Evolutionary conservation across 2,113 vertebrate species (phyloP).

Genomic region (Alethe diademata): DNA sequence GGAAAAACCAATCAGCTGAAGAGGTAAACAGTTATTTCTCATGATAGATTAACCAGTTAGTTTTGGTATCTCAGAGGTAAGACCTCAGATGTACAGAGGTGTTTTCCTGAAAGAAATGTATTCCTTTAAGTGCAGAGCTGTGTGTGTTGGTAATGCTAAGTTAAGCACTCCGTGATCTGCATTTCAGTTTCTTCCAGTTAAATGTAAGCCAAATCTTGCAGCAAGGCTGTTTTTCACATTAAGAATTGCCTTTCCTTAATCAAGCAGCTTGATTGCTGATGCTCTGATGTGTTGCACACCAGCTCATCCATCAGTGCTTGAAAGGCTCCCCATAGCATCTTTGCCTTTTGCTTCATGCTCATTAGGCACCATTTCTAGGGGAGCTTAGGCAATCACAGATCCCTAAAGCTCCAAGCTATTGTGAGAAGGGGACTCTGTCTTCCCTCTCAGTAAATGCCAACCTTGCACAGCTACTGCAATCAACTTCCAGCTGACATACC

Average conservation of each 20-base stretch:
- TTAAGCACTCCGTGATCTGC: neutral
- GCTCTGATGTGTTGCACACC: neutral
- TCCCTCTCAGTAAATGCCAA: neutral
- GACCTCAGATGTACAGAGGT: neutral
- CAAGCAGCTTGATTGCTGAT: neutral
- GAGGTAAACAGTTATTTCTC: neutral
- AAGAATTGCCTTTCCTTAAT: neutral
- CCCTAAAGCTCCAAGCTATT: neutral
- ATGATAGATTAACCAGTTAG: neutral
- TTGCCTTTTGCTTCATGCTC: slow-evolving; percentile 4
- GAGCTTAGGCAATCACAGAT: neutral
- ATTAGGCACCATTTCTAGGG: neutral
- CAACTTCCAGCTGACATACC: neutral
- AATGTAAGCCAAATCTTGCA: neutral
- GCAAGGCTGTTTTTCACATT: neutral
- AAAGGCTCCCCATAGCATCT: neutral
- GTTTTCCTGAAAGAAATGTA: neutral
- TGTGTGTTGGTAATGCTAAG: neutral
- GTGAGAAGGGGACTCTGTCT: neutral
- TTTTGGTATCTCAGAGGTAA: neutral
- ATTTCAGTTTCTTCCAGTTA: neutral
- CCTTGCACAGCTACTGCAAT: neutral
- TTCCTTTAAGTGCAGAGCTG: neutral
- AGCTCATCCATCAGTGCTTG: neutral
- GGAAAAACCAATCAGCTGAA: neutral